A percentile compares a stretch with the other conserved stretches of the same genome.
Evolutionary conservation across 1,140 invertebrate species (phyloP).

Genomic region (Bombus superbus): DNA sequence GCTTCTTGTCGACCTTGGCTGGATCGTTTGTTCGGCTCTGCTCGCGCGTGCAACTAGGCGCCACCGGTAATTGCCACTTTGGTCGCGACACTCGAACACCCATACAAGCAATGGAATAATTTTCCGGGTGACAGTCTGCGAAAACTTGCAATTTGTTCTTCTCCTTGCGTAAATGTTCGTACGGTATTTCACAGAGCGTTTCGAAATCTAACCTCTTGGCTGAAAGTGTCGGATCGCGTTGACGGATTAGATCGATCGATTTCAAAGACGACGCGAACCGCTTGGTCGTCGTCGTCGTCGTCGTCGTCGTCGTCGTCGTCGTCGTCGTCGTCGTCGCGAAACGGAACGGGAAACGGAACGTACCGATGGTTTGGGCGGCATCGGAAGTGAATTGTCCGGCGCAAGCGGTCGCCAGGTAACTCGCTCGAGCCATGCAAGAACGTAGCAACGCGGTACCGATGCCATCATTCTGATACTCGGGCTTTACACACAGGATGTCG

Average conservation of each 20-base stretch:
- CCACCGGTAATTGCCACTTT: too few relatives aligned
- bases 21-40: too few relatives aligned
- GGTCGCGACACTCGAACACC: not conserved
- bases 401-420: conserved; percentile 7
- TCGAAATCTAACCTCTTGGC: conserved; percentile 55
- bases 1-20: not conserved
- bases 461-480: conserved; percentile 31
- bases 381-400: conserved; percentile 54
- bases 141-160: not conserved
- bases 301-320: fast-evolving
- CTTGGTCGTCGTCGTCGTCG: not conserved
- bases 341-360: not conserved
- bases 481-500: conserved; percentile 52
- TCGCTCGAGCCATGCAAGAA: conserved; percentile 46
- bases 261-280: not conserved
- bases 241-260: not conserved
- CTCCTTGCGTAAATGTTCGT: not conserved
- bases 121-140: not conserved
- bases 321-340: fast-evolving
- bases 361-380: conserved; percentile 53
- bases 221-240: conserved; percentile 6
- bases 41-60: too few relatives aligned
- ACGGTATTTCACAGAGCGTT: conserved; percentile 37
- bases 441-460: conserved; percentile 58
- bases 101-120: conserved; percentile 60